These are phyloP conservation scores for Neoaliturus tenellus DNA, from an alignment of 2,888 invertebrate genomes.

Conservation along the genomic window DNA sequence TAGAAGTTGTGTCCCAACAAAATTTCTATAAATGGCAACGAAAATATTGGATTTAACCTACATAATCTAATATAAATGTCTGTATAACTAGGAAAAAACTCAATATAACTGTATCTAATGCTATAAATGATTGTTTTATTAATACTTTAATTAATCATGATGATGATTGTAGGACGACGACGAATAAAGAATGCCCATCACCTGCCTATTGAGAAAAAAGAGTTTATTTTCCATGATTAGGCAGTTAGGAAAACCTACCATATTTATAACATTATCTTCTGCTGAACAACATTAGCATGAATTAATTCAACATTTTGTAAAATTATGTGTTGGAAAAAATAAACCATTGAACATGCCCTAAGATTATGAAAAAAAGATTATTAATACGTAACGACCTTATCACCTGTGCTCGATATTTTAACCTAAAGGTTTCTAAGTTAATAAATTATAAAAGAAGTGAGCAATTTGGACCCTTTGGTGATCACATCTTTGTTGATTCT, in stretches of 20 bases:
- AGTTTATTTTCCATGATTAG: conserved; percentile 15
- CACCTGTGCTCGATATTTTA: background rate
- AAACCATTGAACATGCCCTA: conserved; percentile 5
- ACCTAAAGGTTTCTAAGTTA: background rate
- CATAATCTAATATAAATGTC: background rate
- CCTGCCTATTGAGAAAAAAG: background rate
- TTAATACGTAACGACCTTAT: conserved; percentile 11
- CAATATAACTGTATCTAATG: background rate
- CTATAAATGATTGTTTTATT: conserved; percentile 6
- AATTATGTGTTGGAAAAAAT: background rate
- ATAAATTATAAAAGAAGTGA: background rate
- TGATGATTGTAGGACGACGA: background rate
- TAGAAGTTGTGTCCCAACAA: too few relatives aligned
- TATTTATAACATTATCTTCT: conserved; percentile 21
- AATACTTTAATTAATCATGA: conserved; percentile 10
- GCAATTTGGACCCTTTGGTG: background rate
- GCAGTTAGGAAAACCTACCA: background rate
- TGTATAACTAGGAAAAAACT: background rate
- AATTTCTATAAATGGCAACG: background rate
- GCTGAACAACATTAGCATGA: conserved; percentile 16
- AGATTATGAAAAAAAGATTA: conserved; percentile 16
- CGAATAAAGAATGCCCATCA: background rate
- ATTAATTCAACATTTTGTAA: conserved; percentile 17
- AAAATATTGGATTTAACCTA: background rate
- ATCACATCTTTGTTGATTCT: background rate